Evolutionary conservation across 23 tunicate species (phyloP).

Genomic region (Diplosoma virens): DNA sequence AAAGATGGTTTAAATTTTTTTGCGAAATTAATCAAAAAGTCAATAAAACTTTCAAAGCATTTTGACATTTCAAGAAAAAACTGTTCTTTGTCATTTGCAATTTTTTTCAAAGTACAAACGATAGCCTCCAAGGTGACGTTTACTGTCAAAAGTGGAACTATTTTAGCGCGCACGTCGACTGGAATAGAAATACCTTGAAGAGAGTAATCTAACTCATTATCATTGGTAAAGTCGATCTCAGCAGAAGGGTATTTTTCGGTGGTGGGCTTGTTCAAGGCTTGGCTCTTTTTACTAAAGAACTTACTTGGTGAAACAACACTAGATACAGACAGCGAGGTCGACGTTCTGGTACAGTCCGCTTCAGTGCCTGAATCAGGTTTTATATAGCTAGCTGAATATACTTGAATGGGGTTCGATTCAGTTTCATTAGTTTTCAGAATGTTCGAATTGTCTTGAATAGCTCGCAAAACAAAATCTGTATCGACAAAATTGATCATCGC

Average conservation of each 20-base stretch:
- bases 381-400: too few species aligned
- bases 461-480: background rate
- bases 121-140: background rate
- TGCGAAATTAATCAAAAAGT: constrained; percentile 8
- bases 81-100: background rate
- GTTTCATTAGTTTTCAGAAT: too few species aligned
- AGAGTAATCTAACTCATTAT: background rate
- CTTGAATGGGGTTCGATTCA: too few species aligned
- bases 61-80: background rate
- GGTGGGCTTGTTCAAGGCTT: too few species aligned
- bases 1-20: constrained; percentile 7
- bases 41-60: background rate
- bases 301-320: too few species aligned
- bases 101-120: background rate
- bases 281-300: too few species aligned
- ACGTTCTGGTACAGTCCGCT: too few species aligned
- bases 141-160: background rate
- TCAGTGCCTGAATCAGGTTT: too few species aligned
- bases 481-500: background rate
- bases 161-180: background rate
- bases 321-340: too few species aligned
- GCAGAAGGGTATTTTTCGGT: too few species aligned
- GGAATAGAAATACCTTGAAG: background rate
- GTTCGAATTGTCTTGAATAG: background rate
- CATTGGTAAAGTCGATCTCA: too few species aligned